These are phyloP conservation scores for Balaeniceps rex DNA, from an alignment of 2,113 vertebrate species.

Conservation along the genomic window DNA sequence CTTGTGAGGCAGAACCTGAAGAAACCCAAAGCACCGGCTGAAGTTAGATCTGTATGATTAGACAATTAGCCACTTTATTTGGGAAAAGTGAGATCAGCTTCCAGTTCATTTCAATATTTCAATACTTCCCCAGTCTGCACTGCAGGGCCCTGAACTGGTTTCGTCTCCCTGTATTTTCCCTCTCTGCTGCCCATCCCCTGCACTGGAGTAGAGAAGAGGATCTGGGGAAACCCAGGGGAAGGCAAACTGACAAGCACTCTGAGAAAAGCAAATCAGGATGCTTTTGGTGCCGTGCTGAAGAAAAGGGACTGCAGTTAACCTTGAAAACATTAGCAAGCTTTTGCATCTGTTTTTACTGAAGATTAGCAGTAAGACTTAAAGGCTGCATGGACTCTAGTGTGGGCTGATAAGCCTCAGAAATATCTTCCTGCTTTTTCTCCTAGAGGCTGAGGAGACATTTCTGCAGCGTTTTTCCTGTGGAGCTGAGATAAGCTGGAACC, in stretches of 20 bases:
- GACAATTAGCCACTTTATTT: background rate
- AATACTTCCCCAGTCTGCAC: background rate
- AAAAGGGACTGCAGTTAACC: background rate
- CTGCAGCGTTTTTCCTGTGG: constrained; percentile 57
- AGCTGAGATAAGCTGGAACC: constrained; percentile 81
- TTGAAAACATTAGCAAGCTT: background rate
- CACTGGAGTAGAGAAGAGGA: background rate
- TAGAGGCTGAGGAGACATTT: constrained; percentile 58
- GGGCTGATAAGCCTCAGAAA: constrained; percentile 8
- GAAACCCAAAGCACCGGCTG: background rate
- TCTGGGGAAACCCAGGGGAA: background rate
- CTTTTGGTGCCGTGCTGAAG: background rate
- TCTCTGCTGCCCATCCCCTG: background rate
- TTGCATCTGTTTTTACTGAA: constrained; percentile 17
- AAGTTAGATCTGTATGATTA: background rate
- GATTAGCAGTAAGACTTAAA: constrained; percentile 11
- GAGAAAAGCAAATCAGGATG: background rate
- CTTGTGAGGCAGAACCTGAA: background rate
- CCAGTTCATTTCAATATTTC: background rate
- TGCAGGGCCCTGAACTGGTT: background rate
- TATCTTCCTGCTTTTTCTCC: constrained; percentile 45
- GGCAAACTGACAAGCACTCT: background rate
- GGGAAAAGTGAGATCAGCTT: background rate
- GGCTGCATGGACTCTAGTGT: background rate
- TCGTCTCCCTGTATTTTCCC: background rate